Evolutionary conservation across 2,113 vertebrate species (phyloP).

Genomic region (Seriola aureovittata): DNA sequence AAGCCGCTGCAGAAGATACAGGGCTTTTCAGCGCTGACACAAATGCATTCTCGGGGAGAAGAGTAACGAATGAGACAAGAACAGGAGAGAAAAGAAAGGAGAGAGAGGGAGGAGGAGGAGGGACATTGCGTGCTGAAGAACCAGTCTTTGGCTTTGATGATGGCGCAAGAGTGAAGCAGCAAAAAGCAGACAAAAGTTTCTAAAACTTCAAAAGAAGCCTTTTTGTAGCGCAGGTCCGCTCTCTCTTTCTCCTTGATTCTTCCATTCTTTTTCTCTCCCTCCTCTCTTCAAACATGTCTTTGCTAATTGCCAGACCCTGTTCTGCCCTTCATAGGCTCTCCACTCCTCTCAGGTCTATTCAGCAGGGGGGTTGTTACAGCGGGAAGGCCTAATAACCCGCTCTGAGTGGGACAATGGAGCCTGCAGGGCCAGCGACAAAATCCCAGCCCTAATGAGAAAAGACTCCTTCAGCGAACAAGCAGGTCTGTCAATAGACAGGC

Average conservation of each 20-base stretch:
- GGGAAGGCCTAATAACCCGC: constrained; percentile 80
- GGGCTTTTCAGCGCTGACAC: constrained; percentile 69
- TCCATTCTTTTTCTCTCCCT: constrained; percentile 59
- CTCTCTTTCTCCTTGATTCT: constrained; percentile 54
- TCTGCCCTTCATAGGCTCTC: constrained; percentile 72
- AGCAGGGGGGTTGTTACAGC: constrained; percentile 40
- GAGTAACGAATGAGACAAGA: constrained; percentile 58
- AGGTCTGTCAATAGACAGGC: constrained; percentile 79
- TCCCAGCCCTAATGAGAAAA: constrained; percentile 88
- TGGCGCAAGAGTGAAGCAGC: constrained; percentile 59
- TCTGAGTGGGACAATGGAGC: constrained; percentile 83
- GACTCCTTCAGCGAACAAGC: constrained; percentile 84
- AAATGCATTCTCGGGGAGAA: constrained; percentile 58
- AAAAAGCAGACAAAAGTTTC: constrained; percentile 81
- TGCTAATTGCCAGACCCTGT: constrained; percentile 88
- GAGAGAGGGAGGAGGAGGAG: constrained; percentile 43
- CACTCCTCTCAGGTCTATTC: constrained; percentile 73
- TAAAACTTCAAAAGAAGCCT: constrained; percentile 82
- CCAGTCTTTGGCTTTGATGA: constrained; percentile 76
- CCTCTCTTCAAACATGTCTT: constrained; percentile 82
- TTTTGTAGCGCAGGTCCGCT: constrained; percentile 68
- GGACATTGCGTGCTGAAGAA: constrained; percentile 67
- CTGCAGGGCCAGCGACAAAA: constrained; percentile 68
- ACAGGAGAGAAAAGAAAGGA: constrained; percentile 52
- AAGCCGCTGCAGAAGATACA: constrained; percentile 66